Base-by-base conservation (phyloP, 2,797 vertebrate species). In the Anableps anableps region DNA sequence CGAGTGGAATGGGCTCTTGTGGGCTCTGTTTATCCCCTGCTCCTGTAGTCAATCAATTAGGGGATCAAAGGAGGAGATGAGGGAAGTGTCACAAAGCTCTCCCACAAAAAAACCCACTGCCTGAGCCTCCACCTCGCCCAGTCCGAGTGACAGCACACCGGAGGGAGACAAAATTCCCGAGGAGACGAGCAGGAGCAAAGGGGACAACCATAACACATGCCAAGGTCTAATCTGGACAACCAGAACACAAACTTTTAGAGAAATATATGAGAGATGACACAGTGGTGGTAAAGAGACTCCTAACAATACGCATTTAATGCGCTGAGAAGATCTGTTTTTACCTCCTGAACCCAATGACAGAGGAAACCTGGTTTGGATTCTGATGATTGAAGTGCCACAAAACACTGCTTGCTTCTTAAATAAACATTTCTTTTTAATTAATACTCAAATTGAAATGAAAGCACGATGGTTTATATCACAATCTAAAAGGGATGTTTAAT, bases 11-110 rank as follows among this genome's bases (percentile, higher is more conserved):
- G 88, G 93, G 94, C 93, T 95, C 94, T 95, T 92, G 90, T 92
- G 93, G 95, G 90, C 88, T 94, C 92, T 94, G 95, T 95, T 95
- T 91, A 95, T 94, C 95, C 95, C 82, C 88, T 89, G 88, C 93
- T 95, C 94, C 95, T 96, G 95, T 93, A 95, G 95, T 96, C 94
- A 96, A 96, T 96, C 95, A 95, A 96, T 96, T 96, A 95, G 85
- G 81, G 94, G 95, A 96, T 96, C 95, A 96, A 96, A 96, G 94
- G 83, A 83, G 90, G 89, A 91, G 93, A 92, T 94, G 92, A 93
- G 90, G 85, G 86, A 90, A 92, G 92, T 90, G 93, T 91, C 94
- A 94, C 92, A 94, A 93, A 93, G 93, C 94, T 93, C 87, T 91
- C 86, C 88, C 91, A 91, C 91, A 92, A 91, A 91, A 66, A 70